These are phyloP conservation scores for Drosophila histrio DNA, from an alignment of 2,888 invertebrate species.

Conservation along the genomic window DNA sequence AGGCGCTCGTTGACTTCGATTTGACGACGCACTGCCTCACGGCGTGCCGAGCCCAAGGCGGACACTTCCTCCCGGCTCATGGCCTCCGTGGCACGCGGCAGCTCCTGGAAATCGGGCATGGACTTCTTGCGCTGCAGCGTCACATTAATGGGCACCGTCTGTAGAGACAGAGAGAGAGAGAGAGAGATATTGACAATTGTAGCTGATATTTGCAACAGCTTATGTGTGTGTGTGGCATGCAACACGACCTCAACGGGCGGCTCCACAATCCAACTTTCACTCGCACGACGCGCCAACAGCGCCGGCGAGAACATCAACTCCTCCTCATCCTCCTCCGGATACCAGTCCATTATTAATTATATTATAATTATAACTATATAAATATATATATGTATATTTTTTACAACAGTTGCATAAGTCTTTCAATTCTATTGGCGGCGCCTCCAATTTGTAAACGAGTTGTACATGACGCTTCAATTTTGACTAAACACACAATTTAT, in stretches of 20 bases:
- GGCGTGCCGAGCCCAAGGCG: slow-evolving; percentile 94
- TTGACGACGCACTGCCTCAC: slow-evolving; percentile 96
- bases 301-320: slow-evolving; percentile 95
- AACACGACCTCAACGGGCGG: slow-evolving; percentile 91
- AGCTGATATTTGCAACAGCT: neutral
- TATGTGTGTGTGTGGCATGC: neutral
- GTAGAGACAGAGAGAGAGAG: slow-evolving; percentile 64
- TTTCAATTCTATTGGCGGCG: slow-evolving; percentile 42
- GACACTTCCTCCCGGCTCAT: slow-evolving; percentile 98
- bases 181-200: slow-evolving; percentile 3
- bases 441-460: slow-evolving; percentile 70
- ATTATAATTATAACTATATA: neutral
- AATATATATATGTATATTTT: no score
- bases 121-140: slow-evolving; percentile 97
- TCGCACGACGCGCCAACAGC: slow-evolving; percentile 92
- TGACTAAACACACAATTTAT: slow-evolving; percentile 29
- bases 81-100: slow-evolving; percentile 91
- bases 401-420: slow-evolving; percentile 54
- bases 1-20: slow-evolving; percentile 96
- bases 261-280: slow-evolving; percentile 95
- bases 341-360: slow-evolving; percentile 88
- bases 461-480: slow-evolving; percentile 63
- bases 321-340: slow-evolving; percentile 92
- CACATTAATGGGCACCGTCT: slow-evolving; percentile 92
- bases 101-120: slow-evolving; percentile 95